Evolutionary conservation across 2,113 vertebrate species (phyloP).

Genomic region (Nibea albiflora): DNA sequence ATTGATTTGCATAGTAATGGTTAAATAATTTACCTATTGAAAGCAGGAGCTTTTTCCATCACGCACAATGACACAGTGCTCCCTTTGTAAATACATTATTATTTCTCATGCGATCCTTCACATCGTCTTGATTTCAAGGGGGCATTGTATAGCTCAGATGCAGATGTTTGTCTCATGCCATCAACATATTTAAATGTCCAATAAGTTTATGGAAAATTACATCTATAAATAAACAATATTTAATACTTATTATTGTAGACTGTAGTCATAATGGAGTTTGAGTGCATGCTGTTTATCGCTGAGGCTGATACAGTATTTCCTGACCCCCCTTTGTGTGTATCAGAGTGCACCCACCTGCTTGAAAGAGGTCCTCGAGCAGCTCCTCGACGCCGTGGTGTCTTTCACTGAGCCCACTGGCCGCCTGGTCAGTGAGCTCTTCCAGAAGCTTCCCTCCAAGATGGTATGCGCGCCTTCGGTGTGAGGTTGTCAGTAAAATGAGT

Average conservation of each 20-base stretch:
- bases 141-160: not conserved
- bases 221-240: no score
- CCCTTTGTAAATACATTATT: not conserved
- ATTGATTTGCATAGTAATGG: not conserved
- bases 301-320: not conserved
- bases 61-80: not conserved
- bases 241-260: no score
- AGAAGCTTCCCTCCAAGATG: constrained; percentile 99
- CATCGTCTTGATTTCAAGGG: not conserved
- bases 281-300: not conserved
- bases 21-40: not conserved
- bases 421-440: constrained; percentile 96
- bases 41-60: not conserved
- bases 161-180: not conserved
- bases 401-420: constrained; percentile 92
- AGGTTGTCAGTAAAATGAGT: not conserved
- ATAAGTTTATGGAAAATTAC: no score
- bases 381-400: constrained; percentile 92
- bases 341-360: constrained; percentile 90
- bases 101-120: not conserved
- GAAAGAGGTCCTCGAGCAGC: constrained; percentile 94
- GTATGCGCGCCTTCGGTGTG: constrained; percentile 75
- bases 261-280: not conserved
- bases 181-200: not conserved
- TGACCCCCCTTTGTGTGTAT: constrained; percentile 13